Percentiles rank a stretch among this genome's conserved stretches.
Evolutionary conservation across 2,113 vertebrate species (phyloP).

Genomic region (Microtus ochrogaster): DNA sequence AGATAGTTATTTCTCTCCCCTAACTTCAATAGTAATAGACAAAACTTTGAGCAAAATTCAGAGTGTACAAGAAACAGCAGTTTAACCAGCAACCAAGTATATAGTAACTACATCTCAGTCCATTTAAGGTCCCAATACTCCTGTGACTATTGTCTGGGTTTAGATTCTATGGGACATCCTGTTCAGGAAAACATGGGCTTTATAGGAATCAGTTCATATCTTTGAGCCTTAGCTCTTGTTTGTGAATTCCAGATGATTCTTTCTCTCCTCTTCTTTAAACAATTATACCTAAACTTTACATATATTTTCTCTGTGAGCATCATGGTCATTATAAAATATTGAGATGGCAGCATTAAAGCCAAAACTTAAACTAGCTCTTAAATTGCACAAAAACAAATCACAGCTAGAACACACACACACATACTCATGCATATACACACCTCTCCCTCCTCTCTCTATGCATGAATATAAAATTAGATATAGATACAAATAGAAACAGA

Average conservation of each 20-base stretch:
- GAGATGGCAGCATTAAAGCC: not conserved
- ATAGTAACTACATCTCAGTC: not conserved
- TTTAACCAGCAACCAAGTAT: too few species aligned
- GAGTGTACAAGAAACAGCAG: not conserved
- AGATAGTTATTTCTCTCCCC: not conserved
- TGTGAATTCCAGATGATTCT: not conserved
- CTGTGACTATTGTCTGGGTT: not conserved
- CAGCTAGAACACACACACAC: not conserved
- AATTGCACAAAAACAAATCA: not conserved
- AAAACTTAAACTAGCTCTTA: not conserved
- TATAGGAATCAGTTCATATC: not conserved
- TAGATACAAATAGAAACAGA: not conserved
- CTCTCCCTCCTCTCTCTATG: not conserved
- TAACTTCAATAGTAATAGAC: not conserved
- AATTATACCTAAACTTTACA: not conserved
- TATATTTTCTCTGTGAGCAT: not conserved
- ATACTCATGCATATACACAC: not conserved
- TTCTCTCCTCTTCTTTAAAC: not conserved
- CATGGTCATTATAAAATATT: not conserved
- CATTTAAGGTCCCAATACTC: not conserved
- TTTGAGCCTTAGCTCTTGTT: rapidly evolving
- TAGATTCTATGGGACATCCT: not conserved
- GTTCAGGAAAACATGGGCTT: not conserved
- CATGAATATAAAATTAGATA: not conserved
- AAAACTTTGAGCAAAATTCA: not conserved